A percentile compares a stretch with the other conserved stretches of the same genome.
phyloP scores from a whole-genome alignment of 2,113 vertebrate species.

The Candoia aspera region DNA sequence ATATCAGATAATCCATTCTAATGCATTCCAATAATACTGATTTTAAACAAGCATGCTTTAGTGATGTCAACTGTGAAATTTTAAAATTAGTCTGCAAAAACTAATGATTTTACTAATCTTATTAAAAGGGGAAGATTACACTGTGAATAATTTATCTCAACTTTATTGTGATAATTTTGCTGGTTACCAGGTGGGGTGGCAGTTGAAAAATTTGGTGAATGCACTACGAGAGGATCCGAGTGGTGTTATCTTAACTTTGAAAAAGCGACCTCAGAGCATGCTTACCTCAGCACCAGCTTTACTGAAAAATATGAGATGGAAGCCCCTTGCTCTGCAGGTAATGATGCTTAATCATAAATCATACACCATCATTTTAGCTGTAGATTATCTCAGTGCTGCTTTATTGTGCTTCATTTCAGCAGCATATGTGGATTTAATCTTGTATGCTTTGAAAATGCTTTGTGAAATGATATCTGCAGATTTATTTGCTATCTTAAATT shows the following conservation, averaged over 20 bases:
- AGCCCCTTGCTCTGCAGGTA: conserved; percentile 99
- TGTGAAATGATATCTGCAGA: conserved; percentile 74
- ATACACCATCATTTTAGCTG: conserved; percentile 84
- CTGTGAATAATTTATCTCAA: conserved; percentile 81
- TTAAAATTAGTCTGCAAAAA: conserved; percentile 67
- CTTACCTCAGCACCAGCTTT: conserved; percentile 98
- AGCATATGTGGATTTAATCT: conserved; percentile 76
- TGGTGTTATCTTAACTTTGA: conserved; percentile 99
- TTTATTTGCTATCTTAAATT: conserved; percentile 47
- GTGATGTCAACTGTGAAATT: conserved; percentile 58
- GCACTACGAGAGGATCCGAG: conserved; percentile 97
- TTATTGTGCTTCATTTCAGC: conserved; percentile 83
- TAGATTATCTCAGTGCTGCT: conserved; percentile 81
- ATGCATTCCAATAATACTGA: conserved; percentile 63
- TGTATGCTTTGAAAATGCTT: conserved; percentile 77
- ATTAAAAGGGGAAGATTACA: conserved; percentile 79
- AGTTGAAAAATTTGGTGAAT: conserved; percentile 99
- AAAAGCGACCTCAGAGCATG: conserved; percentile 99
- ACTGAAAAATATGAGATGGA: conserved; percentile 99
- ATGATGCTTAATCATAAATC: conserved; percentile 87
- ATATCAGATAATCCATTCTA: conserved; percentile 61
- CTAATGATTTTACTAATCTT: conserved; percentile 73
- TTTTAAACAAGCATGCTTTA: conserved; percentile 63
- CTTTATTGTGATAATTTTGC: conserved; percentile 85
- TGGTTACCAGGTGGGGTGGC: conserved; percentile 95